phyloP scores from a whole-genome alignment of 2,888 invertebrate species.

The Bruchidius siliquastri region DNA sequence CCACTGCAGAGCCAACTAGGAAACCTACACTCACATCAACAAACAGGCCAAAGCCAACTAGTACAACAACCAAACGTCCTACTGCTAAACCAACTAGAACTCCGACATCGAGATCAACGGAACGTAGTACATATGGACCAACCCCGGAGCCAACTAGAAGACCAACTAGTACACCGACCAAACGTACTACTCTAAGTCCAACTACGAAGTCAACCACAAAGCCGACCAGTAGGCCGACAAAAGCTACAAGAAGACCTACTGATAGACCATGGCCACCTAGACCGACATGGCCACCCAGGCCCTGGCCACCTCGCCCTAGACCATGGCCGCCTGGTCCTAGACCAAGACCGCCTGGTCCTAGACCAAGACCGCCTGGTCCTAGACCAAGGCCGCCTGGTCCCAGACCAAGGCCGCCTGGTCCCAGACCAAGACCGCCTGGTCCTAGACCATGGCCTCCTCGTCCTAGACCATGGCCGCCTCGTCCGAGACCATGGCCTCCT shows the following conservation, averaged over 20 bases:
- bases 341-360: background rate
- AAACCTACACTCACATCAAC: background rate
- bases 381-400: background rate
- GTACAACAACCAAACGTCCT: background rate
- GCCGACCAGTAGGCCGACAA: background rate
- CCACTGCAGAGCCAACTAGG: too few relatives aligned
- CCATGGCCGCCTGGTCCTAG: background rate
- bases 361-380: too few relatives aligned
- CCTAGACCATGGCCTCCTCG: background rate
- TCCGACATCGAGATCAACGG: background rate
- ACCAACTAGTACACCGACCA: background rate
- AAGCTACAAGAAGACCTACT: background rate
- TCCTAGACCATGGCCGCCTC: background rate
- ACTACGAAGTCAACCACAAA: background rate
- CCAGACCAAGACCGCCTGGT: background rate
- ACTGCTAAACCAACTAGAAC: too few relatives aligned
- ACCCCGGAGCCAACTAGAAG: background rate
- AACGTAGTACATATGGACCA: background rate
- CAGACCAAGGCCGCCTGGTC: background rate
- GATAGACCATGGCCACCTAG: background rate
- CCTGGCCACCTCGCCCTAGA: background rate
- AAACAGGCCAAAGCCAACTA: background rate
- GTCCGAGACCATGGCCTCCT: background rate
- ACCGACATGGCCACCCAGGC: background rate
- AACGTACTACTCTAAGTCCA: background rate